Percentiles rank a stretch among this genome's conserved stretches.
phyloP scores from a whole-genome alignment of 2,113 vertebrate genomes.

The Psettodes erumei region DNA sequence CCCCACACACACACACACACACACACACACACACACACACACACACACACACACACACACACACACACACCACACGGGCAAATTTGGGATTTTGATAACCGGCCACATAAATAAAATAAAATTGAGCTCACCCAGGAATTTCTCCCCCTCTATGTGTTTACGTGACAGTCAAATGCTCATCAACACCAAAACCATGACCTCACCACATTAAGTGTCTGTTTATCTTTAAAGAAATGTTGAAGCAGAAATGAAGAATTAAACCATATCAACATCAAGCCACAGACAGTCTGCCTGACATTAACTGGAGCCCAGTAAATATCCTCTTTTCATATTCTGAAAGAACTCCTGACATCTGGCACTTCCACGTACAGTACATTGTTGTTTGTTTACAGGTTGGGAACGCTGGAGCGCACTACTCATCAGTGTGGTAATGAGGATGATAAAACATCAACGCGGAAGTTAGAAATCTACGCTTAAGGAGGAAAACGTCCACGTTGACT shows the following conservation, averaged over 20 bases:
- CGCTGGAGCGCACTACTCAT: not conserved
- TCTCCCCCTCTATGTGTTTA: not conserved
- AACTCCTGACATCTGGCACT: not conserved
- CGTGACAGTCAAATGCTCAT: not conserved
- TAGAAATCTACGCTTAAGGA: slow-evolving; percentile 39
- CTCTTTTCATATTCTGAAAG: not conserved
- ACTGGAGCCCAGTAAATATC: not conserved
- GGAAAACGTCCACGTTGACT: slow-evolving; percentile 38
- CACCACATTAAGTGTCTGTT: not conserved
- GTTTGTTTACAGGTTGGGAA: too few relatives aligned
- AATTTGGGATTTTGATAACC: not conserved
- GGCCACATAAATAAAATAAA: not conserved
- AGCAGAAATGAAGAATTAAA: not conserved
- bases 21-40: too few relatives aligned
- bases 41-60: too few relatives aligned
- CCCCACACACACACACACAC: too few relatives aligned
- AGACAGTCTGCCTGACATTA: too few relatives aligned
- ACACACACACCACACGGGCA: not conserved
- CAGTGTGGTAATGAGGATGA: slow-evolving; percentile 11
- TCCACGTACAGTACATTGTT: too few relatives aligned
- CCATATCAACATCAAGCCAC: not conserved
- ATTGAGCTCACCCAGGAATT: not conserved
- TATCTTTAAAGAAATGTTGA: not conserved
- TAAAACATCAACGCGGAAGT: slow-evolving; percentile 26
- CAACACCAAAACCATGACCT: not conserved